Evolutionary conservation across 2,797 vertebrate genomes (phyloP).

Genomic region (Florisuga fusca): DNA sequence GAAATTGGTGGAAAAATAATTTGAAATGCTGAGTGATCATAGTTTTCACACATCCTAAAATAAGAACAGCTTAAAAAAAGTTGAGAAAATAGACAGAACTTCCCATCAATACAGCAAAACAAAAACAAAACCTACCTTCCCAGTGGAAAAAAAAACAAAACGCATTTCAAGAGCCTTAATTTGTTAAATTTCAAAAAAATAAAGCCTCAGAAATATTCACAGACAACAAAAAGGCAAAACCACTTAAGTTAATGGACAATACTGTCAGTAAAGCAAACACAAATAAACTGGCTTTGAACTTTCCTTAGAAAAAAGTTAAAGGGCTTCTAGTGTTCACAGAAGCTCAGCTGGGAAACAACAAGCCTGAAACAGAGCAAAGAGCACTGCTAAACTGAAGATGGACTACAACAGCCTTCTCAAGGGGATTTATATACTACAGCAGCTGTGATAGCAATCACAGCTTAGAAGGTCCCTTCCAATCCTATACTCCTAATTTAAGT

Average conservation of each 20-base stretch:
- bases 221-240: neutral
- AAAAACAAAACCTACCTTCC: neutral
- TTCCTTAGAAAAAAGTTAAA: neutral
- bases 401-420: neutral
- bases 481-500: neutral
- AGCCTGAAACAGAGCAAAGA: neutral
- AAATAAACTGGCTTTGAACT: neutral
- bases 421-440: neutral
- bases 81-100: neutral
- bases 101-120: neutral
- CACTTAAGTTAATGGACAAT: neutral
- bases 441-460: neutral
- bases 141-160: neutral
- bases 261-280: neutral
- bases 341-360: neutral
- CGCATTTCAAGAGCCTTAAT: neutral
- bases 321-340: neutral
- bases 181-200: neutral
- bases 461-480: neutral
- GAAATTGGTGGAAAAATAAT: neutral
- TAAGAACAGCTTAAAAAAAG: neutral
- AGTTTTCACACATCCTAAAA: neutral
- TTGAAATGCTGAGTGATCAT: neutral
- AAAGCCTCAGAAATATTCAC: neutral
- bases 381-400: neutral